phyloP scores from a whole-genome alignment of 2,888 invertebrate species.

The Drosophila prolongata region DNA sequence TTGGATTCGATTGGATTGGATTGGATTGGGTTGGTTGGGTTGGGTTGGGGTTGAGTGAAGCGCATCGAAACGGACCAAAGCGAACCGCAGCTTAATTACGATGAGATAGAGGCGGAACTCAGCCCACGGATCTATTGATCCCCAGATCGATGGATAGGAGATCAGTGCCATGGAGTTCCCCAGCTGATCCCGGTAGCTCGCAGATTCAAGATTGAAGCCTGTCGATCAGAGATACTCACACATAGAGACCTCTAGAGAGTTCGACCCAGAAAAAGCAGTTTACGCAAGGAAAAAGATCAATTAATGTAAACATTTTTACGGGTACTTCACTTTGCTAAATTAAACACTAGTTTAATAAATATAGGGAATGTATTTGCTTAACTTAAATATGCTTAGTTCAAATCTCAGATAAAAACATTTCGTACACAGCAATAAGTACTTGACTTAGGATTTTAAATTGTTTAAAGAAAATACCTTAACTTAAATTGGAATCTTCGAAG shows the following conservation, averaged over 20 bases:
- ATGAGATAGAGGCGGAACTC: slow-evolving; percentile 41
- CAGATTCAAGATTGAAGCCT: slow-evolving; percentile 17
- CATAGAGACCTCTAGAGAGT: neutral
- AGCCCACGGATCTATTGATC: slow-evolving; percentile 40
- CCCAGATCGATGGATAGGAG: slow-evolving; percentile 41
- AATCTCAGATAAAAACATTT: no score
- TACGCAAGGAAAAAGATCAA: neutral
- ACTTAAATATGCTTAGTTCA: no score
- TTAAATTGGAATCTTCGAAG: no score
- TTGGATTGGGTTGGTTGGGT: slow-evolving; percentile 12
- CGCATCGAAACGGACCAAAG: slow-evolving; percentile 39
- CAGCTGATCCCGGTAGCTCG: slow-evolving; percentile 24
- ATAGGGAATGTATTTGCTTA: no score
- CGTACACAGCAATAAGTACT: no score
- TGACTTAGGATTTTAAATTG: no score
- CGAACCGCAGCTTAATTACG: slow-evolving; percentile 52
- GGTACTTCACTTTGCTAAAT: no score
- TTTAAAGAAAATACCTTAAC: no score
- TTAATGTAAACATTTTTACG: no score
- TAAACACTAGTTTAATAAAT: no score
- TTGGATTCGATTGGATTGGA: slow-evolving; percentile 7
- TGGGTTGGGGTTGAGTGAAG: slow-evolving; percentile 16
- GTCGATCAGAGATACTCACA: slow-evolving; percentile 6
- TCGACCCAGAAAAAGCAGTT: neutral
- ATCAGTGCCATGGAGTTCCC: slow-evolving; percentile 35